These are phyloP conservation scores for Cantharis nigra DNA, from an alignment of 2,888 invertebrate genomes.

Conservation along the genomic window DNA sequence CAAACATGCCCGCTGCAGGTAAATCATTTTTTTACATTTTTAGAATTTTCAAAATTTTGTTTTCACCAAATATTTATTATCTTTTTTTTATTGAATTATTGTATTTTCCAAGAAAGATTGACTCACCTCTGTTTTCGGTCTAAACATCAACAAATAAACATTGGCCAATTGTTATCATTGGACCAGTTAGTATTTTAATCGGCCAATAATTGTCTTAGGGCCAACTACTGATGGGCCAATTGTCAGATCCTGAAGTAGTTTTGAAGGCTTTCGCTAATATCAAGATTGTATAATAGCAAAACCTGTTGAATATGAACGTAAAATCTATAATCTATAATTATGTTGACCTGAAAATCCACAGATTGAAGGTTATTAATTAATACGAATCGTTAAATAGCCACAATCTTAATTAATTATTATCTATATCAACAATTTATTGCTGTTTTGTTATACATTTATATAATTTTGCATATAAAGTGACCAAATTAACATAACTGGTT, in stretches of 20 bases:
- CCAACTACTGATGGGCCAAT: too few relatives aligned
- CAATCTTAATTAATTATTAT: neutral
- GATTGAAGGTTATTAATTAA: neutral
- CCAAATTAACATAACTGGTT: neutral
- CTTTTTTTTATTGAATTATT: too few relatives aligned
- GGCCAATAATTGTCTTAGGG: too few relatives aligned
- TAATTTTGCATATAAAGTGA: neutral
- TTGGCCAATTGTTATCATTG: too few relatives aligned
- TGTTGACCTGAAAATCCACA: neutral
- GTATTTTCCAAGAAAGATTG: too few relatives aligned
- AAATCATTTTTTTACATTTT: constrained; percentile 2
- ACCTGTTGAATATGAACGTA: neutral
- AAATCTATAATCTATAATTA: neutral
- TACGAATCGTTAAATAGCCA: neutral
- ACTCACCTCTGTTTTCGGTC: too few relatives aligned
- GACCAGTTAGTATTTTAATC: too few relatives aligned
- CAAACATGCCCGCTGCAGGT: constrained; percentile 50
- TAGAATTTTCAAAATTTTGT: too few relatives aligned
- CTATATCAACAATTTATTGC: neutral
- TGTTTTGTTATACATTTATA: neutral
- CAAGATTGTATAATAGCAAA: neutral
- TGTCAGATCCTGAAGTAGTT: too few relatives aligned
- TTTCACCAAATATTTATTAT: too few relatives aligned
- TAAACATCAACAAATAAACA: too few relatives aligned
- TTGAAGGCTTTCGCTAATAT: too few relatives aligned